Evolutionary conservation across 2,113 vertebrate genomes (phyloP).

Genomic region (Nycticryphes semicollaris): DNA sequence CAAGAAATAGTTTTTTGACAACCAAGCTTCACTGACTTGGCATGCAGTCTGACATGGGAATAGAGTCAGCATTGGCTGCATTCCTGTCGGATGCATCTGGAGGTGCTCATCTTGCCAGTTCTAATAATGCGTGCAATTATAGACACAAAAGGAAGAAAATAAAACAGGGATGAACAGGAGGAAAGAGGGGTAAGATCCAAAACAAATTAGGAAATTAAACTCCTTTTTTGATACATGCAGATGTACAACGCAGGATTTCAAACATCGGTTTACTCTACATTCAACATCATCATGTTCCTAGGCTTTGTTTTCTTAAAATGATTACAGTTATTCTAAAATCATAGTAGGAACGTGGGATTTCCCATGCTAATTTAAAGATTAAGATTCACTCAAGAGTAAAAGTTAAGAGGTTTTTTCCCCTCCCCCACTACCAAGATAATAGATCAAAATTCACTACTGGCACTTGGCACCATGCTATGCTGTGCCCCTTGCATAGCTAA

Average conservation of each 20-base stretch:
- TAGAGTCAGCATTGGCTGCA: constrained; percentile 44
- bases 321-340: constrained; percentile 43
- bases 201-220: constrained; percentile 1
- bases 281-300: background rate
- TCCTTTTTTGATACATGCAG: background rate
- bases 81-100: constrained; percentile 63
- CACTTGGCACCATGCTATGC: background rate
- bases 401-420: background rate
- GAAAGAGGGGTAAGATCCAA: background rate
- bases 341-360: background rate
- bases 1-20: constrained; percentile 32
- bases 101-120: constrained; percentile 64
- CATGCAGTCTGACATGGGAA: constrained; percentile 17
- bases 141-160: constrained; percentile 29
- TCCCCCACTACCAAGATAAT: background rate
- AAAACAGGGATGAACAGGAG: background rate
- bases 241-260: constrained; percentile 17
- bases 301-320: constrained; percentile 37
- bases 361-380: constrained; percentile 28
- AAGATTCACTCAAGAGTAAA: constrained; percentile 19
- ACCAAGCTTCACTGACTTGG: constrained; percentile 20
- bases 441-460: background rate
- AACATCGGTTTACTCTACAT: background rate
- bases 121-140: background rate
- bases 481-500: background rate